A percentile compares a stretch with the other conserved stretches of the same genome.
phyloP scores from a whole-genome alignment of 2,113 vertebrate genomes.

The Phyllostomus hastatus region DNA sequence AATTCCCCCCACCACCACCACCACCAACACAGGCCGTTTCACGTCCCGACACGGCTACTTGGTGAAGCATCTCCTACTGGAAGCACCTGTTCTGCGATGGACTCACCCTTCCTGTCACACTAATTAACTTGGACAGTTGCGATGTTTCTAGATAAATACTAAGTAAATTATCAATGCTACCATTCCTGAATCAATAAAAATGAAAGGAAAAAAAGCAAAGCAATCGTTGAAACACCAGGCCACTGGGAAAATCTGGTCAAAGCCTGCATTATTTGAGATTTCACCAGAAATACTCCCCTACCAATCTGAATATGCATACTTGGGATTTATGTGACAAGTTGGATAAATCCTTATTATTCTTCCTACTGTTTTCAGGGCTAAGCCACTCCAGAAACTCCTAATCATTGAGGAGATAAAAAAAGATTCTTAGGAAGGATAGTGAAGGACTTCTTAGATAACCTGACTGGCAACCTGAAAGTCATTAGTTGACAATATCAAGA shows the following conservation, averaged over 20 bases:
- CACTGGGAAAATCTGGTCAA: not conserved
- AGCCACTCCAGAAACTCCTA: not conserved
- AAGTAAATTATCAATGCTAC: conserved; percentile 1
- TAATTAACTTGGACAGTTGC: not conserved
- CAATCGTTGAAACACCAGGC: not conserved
- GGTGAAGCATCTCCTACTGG: not conserved
- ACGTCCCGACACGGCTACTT: not conserved
- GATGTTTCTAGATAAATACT: conserved; percentile 13
- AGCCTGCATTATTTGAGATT: conserved; percentile 28
- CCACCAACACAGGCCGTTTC: not conserved
- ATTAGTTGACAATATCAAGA: not conserved
- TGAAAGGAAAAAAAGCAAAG: not conserved
- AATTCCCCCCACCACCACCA: not conserved
- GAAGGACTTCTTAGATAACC: not conserved
- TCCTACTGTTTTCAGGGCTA: not conserved
- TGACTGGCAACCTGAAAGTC: not conserved
- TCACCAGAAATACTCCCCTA: conserved; percentile 15
- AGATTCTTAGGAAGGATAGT: not conserved
- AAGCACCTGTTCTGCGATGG: not conserved
- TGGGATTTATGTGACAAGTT: not conserved
- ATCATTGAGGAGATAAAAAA: not conserved
- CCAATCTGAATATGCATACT: not conserved
- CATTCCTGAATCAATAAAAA: conserved; percentile 8
- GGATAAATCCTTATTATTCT: not conserved
- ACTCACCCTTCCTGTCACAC: not conserved